A percentile compares a stretch with the other conserved stretches of the same genome.
Evolutionary conservation across 2,797 vertebrate species (phyloP).

Genomic region (Thamnophis elegans): DNA sequence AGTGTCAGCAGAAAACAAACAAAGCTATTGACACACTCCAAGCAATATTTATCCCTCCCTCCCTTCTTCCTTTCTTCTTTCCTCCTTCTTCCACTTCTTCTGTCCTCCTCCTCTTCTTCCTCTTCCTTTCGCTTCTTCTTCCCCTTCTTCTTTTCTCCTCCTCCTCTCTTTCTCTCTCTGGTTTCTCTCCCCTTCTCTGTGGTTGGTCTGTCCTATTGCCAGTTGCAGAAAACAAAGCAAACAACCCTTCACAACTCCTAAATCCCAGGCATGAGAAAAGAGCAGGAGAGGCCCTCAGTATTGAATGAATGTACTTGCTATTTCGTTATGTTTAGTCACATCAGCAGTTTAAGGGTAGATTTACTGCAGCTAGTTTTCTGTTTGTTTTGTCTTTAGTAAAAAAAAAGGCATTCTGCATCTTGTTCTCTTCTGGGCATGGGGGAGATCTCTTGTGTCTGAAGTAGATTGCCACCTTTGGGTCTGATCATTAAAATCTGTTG

Average conservation of each 20-base stretch:
- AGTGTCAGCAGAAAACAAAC: not conserved
- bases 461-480: not conserved
- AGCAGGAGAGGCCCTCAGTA: not conserved
- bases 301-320: not conserved
- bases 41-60: not conserved
- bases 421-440: not conserved
- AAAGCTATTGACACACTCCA: not conserved
- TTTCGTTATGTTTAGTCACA: not conserved
- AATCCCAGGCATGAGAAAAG: not conserved
- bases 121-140: too few species aligned
- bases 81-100: not conserved
- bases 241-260: not conserved
- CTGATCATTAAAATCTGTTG: not conserved
- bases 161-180: not conserved
- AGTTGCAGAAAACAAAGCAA: not conserved
- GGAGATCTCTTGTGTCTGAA: not conserved
- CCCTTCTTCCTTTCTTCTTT: accelerated
- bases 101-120: accelerated
- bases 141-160: not conserved
- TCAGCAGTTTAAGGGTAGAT: not conserved
- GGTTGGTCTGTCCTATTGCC: not conserved
- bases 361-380: not conserved
- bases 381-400: not conserved
- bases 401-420: not conserved
- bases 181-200: not conserved